These are phyloP conservation scores for Laticauda colubrina DNA, from an alignment of 2,113 vertebrate species.

Conservation along the genomic window DNA sequence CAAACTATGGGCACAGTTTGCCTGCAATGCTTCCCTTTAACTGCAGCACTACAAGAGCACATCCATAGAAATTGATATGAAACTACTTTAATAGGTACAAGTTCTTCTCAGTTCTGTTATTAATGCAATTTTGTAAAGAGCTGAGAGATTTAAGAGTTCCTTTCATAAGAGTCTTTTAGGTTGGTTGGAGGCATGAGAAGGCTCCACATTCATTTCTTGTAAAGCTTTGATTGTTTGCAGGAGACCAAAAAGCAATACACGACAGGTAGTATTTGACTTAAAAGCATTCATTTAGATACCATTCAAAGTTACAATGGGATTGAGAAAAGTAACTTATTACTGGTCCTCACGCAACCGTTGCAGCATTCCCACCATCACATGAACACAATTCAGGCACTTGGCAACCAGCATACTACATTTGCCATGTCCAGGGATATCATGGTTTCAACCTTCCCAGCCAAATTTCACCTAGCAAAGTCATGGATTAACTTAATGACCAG, in stretches of 20 bases:
- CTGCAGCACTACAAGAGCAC: not conserved
- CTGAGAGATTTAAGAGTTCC: not conserved
- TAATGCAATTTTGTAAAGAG: not conserved
- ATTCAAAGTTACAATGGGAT: not conserved
- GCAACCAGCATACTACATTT: not conserved
- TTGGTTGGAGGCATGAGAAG: not conserved
- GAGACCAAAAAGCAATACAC: not conserved
- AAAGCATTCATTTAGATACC: too few species aligned
- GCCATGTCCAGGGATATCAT: not conserved
- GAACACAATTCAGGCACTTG: not conserved
- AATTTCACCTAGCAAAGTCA: not conserved
- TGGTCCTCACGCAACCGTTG: not conserved
- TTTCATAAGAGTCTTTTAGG: not conserved
- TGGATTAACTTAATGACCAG: not conserved
- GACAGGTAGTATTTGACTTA: too few species aligned
- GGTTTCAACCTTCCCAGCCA: not conserved
- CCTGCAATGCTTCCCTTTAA: not conserved
- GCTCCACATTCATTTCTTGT: not conserved
- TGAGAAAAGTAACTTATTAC: not conserved
- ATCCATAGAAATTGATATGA: not conserved
- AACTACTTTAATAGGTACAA: not conserved
- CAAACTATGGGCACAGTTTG: not conserved
- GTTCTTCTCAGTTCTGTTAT: not conserved
- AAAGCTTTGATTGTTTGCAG: not conserved
- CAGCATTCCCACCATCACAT: not conserved